Evolutionary conservation across 2,113 vertebrate species (phyloP).

Genomic region (Zosterops pallidus): DNA sequence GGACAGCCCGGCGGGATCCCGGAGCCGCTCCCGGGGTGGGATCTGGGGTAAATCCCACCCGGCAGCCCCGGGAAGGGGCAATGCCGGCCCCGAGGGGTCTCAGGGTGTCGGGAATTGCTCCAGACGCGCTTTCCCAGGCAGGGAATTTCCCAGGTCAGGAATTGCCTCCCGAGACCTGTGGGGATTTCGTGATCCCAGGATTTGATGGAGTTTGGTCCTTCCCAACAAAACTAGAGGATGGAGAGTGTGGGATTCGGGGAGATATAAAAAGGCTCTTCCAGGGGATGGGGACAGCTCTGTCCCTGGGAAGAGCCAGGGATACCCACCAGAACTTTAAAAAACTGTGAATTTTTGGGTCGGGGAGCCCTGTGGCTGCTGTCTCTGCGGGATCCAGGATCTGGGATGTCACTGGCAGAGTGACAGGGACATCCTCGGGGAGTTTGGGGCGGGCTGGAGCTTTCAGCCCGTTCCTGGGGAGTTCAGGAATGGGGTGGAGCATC

Average conservation of each 20-base stretch:
- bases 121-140: rapidly evolving
- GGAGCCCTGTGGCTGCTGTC: background rate
- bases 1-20: background rate
- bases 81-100: background rate
- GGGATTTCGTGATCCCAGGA: background rate
- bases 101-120: rapidly evolving
- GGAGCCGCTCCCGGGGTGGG: background rate
- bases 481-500: background rate
- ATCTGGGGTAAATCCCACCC: rapidly evolving
- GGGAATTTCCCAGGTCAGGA: background rate
- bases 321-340: background rate
- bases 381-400: rapidly evolving
- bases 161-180: too few relatives aligned
- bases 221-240: rapidly evolving
- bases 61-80: background rate
- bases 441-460: background rate
- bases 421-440: background rate
- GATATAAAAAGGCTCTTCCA: rapidly evolving
- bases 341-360: rapidly evolving
- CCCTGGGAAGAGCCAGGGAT: background rate
- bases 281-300: background rate
- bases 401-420: background rate
- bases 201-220: background rate
- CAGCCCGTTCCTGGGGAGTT: background rate
- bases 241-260: rapidly evolving